Evolutionary conservation across 2,113 vertebrate genomes (phyloP).

Genomic region (Rhizomys pruinosus): DNA sequence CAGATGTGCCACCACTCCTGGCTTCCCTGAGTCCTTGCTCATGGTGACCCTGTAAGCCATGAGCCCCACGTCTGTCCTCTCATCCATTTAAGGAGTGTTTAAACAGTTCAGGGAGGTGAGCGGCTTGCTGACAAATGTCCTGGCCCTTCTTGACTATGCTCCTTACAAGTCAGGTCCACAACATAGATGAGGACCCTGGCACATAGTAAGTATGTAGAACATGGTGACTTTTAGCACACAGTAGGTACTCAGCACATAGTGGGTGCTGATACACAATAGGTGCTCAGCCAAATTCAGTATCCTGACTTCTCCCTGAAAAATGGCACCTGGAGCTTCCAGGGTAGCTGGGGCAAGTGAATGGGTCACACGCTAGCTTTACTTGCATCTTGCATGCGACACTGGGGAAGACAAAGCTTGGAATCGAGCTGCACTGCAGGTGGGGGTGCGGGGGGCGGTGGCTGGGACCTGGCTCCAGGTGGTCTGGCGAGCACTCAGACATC

Average conservation of each 20-base stretch:
- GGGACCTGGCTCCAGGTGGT: background rate
- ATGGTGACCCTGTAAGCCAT: background rate
- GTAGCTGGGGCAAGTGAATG: background rate
- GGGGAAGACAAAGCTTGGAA: background rate
- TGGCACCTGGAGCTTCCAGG: background rate
- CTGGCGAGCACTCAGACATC: background rate
- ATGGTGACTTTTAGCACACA: background rate
- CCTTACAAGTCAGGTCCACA: rapidly evolving
- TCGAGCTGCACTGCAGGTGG: too few species aligned
- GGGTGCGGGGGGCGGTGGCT: background rate
- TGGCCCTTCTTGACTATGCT: background rate
- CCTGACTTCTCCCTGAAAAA: background rate
- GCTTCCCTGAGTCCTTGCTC: background rate
- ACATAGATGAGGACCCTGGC: too few species aligned
- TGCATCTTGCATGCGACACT: background rate
- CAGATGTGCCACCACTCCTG: too few species aligned
- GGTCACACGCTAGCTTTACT: background rate
- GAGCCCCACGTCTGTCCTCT: background rate
- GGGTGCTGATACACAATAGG: background rate
- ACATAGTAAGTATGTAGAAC: background rate
- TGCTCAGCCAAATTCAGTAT: background rate
- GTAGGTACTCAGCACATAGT: background rate
- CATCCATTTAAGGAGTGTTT: background rate
- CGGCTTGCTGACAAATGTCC: background rate
- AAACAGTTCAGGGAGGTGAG: background rate